Base-by-base conservation (phyloP, 64 coral and sea anemone genomes). In the Montipora foliosa region DNA sequence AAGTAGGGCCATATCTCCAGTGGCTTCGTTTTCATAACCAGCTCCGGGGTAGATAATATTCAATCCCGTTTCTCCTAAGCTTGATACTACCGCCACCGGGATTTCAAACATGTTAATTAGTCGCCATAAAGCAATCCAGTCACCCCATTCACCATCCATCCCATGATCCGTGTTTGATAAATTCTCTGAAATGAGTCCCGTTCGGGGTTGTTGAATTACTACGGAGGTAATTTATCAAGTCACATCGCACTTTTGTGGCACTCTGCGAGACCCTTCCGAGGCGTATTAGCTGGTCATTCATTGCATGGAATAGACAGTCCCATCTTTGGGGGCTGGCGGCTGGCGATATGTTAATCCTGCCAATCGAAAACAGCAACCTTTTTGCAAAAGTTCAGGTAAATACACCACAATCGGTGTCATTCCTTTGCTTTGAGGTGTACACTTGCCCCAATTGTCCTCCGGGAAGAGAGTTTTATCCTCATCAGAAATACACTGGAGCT, bases 281-380 rank as follows among this genome's bases (percentile, higher is more conserved):
- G 55, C 82, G 82, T 68, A 67, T 22, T 51, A 85, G 82, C n/a
- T 85, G 82, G 47, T 85, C 62, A 46, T 48, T 85, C 9, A 85
- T 67, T 12, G 21, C 82, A 29, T 85, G 82, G 82, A 85, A 85
- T 67, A 85, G 68, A 67, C 82, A 67, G n/a, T 85, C 9, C 82
- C 82, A 37, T 47, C 22, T 67, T 45, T 29, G 29, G 60, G 82
- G 59, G 58, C 69, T 52, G 82, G 47, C 0, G 82, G 82, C 48
- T 57, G 58, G 52, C 29, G 49, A 55, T 60, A 82, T 10, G 2
- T 55, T 7, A 55, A 10, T 10, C 52, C 52, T 55, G 52, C 64
- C 64, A 67, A 0, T 67, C 17, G 16, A 67, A 67, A 67, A 67
- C 6, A 19, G 12, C 16, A 67, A 67, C 12, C 16, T 17, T 78